Conservation (phyloP, 1,140 invertebrate species). For the Ceratitis capitata region DNA sequence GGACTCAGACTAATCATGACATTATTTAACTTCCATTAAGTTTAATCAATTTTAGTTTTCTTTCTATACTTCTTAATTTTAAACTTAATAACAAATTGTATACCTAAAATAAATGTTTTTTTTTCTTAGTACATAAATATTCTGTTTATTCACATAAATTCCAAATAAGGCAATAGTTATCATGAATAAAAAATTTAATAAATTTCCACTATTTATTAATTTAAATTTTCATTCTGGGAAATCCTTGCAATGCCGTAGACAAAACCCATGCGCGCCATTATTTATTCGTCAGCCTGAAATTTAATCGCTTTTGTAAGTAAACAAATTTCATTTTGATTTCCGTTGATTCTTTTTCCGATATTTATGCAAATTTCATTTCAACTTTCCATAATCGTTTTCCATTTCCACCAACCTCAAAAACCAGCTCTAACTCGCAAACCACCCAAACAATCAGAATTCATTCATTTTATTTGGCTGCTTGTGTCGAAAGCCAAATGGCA, state of each 20-base stretch:
- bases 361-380: slow-evolving; percentile 36
- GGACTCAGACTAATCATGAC: too few relatives aligned
- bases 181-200: too few relatives aligned
- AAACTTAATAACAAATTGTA: too few relatives aligned
- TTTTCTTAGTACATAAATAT: too few relatives aligned
- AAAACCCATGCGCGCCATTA: background rate
- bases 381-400: slow-evolving; percentile 35
- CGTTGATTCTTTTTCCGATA: slow-evolving; percentile 17
- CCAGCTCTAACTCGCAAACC: background rate
- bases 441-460: background rate
- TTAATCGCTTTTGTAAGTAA: slow-evolving; percentile 23
- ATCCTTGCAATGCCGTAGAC: background rate
- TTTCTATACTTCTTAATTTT: too few relatives aligned
- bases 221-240: background rate
- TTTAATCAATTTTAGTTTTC: too few relatives aligned
- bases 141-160: too few relatives aligned
- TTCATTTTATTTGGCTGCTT: background rate
- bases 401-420: slow-evolving; percentile 1
- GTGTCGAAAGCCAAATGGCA: background rate
- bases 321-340: slow-evolving; percentile 34
- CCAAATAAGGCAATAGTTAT: too few relatives aligned
- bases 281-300: background rate
- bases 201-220: too few relatives aligned
- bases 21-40: too few relatives aligned
- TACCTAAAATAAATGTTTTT: too few relatives aligned